Evolutionary conservation across 1,140 invertebrate species (phyloP), one percentile per base, ranked within the genome.

Genomic region (Chymomyza costata): DNA sequence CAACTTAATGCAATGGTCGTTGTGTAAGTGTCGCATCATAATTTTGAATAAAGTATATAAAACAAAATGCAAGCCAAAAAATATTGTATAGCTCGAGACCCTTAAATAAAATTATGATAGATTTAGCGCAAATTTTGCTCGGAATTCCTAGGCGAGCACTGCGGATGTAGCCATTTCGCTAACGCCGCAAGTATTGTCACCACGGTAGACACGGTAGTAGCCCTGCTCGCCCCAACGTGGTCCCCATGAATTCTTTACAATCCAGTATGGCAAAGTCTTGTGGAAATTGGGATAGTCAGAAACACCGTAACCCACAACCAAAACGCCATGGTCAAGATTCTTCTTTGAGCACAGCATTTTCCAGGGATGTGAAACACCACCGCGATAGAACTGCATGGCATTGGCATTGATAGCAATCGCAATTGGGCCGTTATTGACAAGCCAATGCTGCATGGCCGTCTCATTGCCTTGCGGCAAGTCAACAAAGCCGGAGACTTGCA

Each of bases 381-480:
- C 96, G 61, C 96, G 89, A 85, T 99, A 99, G 87, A 99, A 98
- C 89, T 97, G 95, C 94, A 99, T 98, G 1, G 95, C 95, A 87
- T 97, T 97, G 0, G 98, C 97, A 86, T 99, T 99, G 44, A 99
- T 94, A 88, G 93, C 97, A 85, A 99, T 97, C 7, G 97, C 96
- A 61, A 99, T 96, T 0, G 97, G 97, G 30, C 97, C 97, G 87
- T 99, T 96, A 59, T 91, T 84, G 1, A 93, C 89, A 0, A 99
- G 87, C 95, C 95, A 99, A 61, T 94, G 91, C 10, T 95, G 94
- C 91, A 99, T 98, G 68, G 95, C 90, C 0, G 90, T 92, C 86
- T 99, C 98, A 87, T 99, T 91, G 39, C 73, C 67, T 11, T 90
- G 89, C 6, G 95, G 93, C 40, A 99, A 93, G 82, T 97, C 96